These are phyloP conservation scores for Sylvilagus bachmani DNA, from an alignment of 2,113 vertebrate species.

Conservation along the genomic window DNA sequence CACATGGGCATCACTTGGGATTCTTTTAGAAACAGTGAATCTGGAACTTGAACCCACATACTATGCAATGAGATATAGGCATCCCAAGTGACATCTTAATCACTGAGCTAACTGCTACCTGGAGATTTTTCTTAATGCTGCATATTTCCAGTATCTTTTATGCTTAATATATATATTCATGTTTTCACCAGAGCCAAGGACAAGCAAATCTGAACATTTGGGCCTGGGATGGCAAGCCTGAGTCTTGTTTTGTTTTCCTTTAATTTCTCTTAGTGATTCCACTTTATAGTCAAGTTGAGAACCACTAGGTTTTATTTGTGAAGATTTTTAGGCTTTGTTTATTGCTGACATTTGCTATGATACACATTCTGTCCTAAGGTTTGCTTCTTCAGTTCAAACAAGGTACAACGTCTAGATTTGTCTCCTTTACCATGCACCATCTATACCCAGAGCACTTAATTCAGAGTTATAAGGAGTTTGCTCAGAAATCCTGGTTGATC, in stretches of 20 bases:
- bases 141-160: not conserved
- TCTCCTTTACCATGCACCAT: not conserved
- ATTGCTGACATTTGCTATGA: not conserved
- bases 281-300: not conserved
- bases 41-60: no score
- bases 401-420: not conserved
- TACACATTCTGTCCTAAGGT: not conserved
- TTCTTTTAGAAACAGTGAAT: not conserved
- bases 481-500: not conserved
- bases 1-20: not conserved
- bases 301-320: no score
- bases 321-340: not conserved
- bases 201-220: not conserved
- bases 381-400: not conserved
- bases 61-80: no score
- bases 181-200: not conserved
- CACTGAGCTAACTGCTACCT: no score
- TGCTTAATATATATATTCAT: not conserved
- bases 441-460: rapidly evolving
- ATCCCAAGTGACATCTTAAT: no score
- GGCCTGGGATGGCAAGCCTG: rapidly evolving
- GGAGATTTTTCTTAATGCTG: not conserved
- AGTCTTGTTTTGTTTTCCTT: not conserved
- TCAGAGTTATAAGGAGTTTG: not conserved
- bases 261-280: not conserved